These are phyloP conservation scores for Hirundichthys speculiger DNA, from an alignment of 2,113 vertebrate genomes.

Conservation along the genomic window DNA sequence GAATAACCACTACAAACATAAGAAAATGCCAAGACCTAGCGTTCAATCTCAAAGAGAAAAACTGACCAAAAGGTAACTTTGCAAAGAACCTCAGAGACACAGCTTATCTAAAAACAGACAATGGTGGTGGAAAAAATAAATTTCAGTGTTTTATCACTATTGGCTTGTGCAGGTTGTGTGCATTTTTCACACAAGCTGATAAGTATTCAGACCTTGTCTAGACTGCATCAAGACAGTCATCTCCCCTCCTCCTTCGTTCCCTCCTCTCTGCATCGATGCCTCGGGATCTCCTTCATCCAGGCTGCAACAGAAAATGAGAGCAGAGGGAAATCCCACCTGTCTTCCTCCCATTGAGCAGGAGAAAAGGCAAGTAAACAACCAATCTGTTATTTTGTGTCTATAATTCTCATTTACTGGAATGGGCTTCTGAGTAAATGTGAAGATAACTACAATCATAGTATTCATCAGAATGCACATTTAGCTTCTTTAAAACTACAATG, in stretches of 20 bases:
- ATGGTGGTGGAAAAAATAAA: too few species aligned
- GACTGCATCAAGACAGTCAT: slow-evolving; percentile 71
- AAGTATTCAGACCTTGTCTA: slow-evolving; percentile 75
- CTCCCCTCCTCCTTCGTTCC: not conserved
- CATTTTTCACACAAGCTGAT: slow-evolving; percentile 46
- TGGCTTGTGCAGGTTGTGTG: not conserved
- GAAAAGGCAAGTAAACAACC: slow-evolving; percentile 30
- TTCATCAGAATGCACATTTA: not conserved
- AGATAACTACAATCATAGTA: not conserved
- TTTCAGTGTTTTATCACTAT: not conserved
- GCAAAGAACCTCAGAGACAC: too few species aligned
- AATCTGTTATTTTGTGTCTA: not conserved
- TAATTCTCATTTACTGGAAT: not conserved
- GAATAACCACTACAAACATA: too few species aligned
- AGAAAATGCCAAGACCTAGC: too few species aligned
- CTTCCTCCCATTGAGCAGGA: slow-evolving; percentile 11
- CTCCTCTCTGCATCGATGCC: slow-evolving; percentile 35
- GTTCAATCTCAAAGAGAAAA: too few species aligned
- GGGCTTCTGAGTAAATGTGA: too few species aligned
- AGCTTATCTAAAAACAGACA: too few species aligned
- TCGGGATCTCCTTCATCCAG: slow-evolving; percentile 34
- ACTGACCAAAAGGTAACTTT: too few species aligned
- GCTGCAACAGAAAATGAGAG: slow-evolving; percentile 4
- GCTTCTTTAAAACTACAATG: not conserved
- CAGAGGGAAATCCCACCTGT: slow-evolving; percentile 34